A percentile compares a stretch with the other conserved stretches of the same genome.
Conservation (phyloP, 2,797 vertebrate species). For the Argentina silus region DNA sequence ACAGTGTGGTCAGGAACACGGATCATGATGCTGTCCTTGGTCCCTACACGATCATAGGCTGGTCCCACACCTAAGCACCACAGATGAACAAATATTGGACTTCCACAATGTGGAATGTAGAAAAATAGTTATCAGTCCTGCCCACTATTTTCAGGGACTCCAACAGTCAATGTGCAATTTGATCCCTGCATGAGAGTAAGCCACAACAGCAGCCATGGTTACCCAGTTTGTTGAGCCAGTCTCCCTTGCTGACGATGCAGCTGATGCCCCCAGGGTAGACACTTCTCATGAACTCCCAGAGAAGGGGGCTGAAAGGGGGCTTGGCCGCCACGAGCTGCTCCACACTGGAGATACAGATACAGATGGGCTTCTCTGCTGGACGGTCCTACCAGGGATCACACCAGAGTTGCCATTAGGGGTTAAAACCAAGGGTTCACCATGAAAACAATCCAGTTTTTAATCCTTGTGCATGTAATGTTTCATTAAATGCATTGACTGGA, state of each 20-base stretch:
- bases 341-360: slow-evolving; percentile 89
- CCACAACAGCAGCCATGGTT: slow-evolving; percentile 31
- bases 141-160: too few relatives aligned
- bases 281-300: slow-evolving; percentile 91
- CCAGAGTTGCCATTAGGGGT: slow-evolving; percentile 11
- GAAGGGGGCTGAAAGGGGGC: slow-evolving; percentile 88
- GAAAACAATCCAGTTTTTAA: background rate
- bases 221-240: slow-evolving; percentile 88
- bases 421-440: slow-evolving; percentile 4
- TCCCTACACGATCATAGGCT: slow-evolving; percentile 86
- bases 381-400: slow-evolving; percentile 76
- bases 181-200: too few relatives aligned
- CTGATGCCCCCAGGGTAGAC: slow-evolving; percentile 91
- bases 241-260: slow-evolving; percentile 89
- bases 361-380: slow-evolving; percentile 89
- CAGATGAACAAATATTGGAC: background rate
- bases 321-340: slow-evolving; percentile 83
- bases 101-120: too few relatives aligned
- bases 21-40: slow-evolving; percentile 91
- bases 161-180: too few relatives aligned
- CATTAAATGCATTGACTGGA: background rate
- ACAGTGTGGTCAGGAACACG: slow-evolving; percentile 89
- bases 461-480: background rate
- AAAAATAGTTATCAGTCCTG: too few relatives aligned
- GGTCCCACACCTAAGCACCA: slow-evolving; percentile 80